Conservation (phyloP, 2,113 vertebrate genomes). For the Tychaedon coryphoeus region DNA sequence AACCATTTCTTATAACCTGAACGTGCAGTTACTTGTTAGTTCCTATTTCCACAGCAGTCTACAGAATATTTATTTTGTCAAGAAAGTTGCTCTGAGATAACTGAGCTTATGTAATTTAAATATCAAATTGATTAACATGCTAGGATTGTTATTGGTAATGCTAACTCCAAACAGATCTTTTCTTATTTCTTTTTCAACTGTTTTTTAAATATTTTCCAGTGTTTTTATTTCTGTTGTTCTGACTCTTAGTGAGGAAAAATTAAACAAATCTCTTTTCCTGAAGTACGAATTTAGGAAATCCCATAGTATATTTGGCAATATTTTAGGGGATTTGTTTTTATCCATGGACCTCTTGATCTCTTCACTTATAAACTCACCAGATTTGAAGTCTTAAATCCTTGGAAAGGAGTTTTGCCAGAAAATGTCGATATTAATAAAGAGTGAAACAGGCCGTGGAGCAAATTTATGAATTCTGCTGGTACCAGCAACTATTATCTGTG, state of each 20-base stretch:
- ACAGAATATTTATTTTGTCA: neutral
- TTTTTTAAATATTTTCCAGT: neutral
- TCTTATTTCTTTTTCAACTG: neutral
- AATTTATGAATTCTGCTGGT: neutral
- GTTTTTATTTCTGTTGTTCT: neutral
- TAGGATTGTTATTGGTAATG: neutral
- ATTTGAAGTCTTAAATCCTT: neutral
- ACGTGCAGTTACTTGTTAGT: neutral
- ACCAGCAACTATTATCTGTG: neutral
- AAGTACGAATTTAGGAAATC: neutral
- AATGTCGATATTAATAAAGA: neutral
- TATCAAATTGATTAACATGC: neutral
- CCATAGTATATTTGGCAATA: neutral
- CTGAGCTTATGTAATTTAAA: neutral
- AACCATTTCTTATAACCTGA: neutral
- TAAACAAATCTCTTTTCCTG: neutral
- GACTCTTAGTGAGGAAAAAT: neutral
- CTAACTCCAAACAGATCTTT: neutral
- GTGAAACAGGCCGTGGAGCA: neutral
- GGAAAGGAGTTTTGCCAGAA: neutral
- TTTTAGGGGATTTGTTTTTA: conserved; percentile 22
- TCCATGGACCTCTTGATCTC: neutral
- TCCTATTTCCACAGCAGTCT: neutral
- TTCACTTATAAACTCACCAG: neutral
- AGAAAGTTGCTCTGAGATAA: neutral